These are phyloP conservation scores for fruit fly (Drosophila melanogaster) DNA, from an alignment of 1,140 invertebrate genomes.

Conservation along the genomic window DNA sequence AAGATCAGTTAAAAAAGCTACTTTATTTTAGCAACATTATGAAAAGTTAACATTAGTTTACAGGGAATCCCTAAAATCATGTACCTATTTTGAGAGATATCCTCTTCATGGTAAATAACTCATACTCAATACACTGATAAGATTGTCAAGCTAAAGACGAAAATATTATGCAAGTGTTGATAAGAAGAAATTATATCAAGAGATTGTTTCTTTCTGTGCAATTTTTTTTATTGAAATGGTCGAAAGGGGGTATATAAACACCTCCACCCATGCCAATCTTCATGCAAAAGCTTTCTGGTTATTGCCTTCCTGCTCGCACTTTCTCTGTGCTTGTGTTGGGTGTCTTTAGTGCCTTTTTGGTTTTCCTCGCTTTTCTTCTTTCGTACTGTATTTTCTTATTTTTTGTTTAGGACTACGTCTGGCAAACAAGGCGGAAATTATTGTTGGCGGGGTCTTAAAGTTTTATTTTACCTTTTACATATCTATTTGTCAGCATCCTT, in stretches of 20 bases:
- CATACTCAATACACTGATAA: neutral
- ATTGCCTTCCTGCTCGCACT: conserved; percentile 2
- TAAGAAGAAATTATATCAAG: neutral
- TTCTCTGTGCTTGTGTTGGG: conserved; percentile 1
- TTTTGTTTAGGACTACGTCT: conserved; percentile 32
- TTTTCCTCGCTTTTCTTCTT: conserved; percentile 37
- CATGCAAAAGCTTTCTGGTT: conserved; percentile 17
- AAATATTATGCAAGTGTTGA: neutral
- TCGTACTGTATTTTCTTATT: conserved; percentile 33
- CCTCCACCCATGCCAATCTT: conserved; percentile 30
- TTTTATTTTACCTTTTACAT: conserved; percentile 17
- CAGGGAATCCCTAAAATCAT: neutral
- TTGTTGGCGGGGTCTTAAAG: conserved; percentile 59
- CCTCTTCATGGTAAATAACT: neutral
- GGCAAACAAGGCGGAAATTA: conserved; percentile 71
- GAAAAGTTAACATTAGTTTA: neutral
- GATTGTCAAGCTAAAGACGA: neutral
- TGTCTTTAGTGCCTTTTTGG: conserved; percentile 24
- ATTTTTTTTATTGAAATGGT: conserved; percentile 2
- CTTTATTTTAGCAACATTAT: neutral
- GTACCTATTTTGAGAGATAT: neutral
- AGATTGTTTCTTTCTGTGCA: conserved; percentile 5
- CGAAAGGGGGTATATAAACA: conserved; percentile 1
- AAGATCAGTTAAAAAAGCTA: neutral
- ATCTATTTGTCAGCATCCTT: conserved; percentile 3